Evolutionary conservation across 2,888 invertebrate genomes (phyloP).

Genomic region (Epinotia brunnichana): DNA sequence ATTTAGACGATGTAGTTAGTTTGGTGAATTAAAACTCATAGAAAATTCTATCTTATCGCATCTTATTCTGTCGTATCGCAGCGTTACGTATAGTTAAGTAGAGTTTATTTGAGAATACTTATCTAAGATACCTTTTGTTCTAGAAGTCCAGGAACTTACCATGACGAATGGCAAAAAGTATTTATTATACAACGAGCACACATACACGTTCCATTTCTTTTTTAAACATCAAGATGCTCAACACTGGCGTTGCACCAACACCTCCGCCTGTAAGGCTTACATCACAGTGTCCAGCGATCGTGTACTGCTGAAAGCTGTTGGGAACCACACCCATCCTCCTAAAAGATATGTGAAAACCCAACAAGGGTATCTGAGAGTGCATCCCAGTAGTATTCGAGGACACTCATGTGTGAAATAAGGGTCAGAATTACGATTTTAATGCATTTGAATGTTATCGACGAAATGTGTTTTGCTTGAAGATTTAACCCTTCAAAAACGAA

Average conservation of each 20-base stretch:
- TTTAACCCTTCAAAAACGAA: too few species aligned
- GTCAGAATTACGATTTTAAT: too few species aligned
- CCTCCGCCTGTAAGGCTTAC: slow-evolving; percentile 36
- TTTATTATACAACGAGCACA: slow-evolving; percentile 47
- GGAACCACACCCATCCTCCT: slow-evolving; percentile 31
- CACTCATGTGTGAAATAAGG: too few species aligned
- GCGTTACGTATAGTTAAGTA: neutral
- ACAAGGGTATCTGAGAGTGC: slow-evolving; percentile 8
- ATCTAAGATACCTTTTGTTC: slow-evolving; percentile 8
- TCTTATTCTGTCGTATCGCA: neutral
- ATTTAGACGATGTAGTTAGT: neutral
- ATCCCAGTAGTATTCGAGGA: neutral
- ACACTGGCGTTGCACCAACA: slow-evolving; percentile 35
- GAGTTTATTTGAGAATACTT: neutral
- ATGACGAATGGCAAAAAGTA: slow-evolving; percentile 51
- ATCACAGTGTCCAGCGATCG: slow-evolving; percentile 13
- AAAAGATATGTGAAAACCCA: slow-evolving; percentile 9
- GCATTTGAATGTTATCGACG: too few species aligned
- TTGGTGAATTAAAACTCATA: neutral
- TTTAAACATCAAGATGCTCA: slow-evolving; percentile 27
- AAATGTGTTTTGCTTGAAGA: too few species aligned
- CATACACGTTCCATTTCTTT: slow-evolving; percentile 40
- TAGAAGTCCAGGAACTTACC: slow-evolving; percentile 47
- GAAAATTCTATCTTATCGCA: neutral
- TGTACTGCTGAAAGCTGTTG: slow-evolving; percentile 7